Evolutionary conservation across 2,113 vertebrate genomes (phyloP), one percentile per base, ranked within the genome.

Genomic region (Myotis brandtii): DNA sequence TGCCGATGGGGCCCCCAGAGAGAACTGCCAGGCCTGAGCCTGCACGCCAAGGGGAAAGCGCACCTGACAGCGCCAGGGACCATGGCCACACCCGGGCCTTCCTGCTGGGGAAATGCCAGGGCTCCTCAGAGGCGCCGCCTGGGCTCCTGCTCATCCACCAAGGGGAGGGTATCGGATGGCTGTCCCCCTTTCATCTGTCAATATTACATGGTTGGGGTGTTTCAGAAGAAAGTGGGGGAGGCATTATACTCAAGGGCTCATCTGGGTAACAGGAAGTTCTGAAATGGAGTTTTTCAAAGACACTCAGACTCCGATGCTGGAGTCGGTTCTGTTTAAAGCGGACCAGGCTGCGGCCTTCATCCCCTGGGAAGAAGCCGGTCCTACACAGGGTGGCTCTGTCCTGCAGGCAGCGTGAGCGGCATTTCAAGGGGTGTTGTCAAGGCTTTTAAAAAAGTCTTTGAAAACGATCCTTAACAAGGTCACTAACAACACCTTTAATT

Each of bases 401-500:
- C 25, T 21, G 23, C 4, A 25, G 59, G 52, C 3, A 54, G 46
- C 5, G 3, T 32, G 67, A 2, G 27, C 21, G 69, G 11, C 77
- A 52, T 83, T 92, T 89, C 81, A 90, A 93, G 50, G 56, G 34
- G 77, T 40, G 52, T 37, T 77, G 84, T 81, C 79, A 92, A 73
- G 52, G 72, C 59, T 77, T 52, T 77, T 12, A 50, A 91, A 86
- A 85, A 37, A 59, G 13, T 16, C 48, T 93, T 62, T 76, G 79
- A 77, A 76, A 94, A 91, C 43, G 80, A 93, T 48, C 80, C 84
- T 54, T 95, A 93, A 97, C 87, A 92, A 88, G 96, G 96, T 87
- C 91, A 96, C 92, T 95, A 90, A 89, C 72, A 86, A 83, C 90
- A 96, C 87, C 84, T 93, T 96, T 93, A 92, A 95, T 96, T 90